Conservation (phyloP, 1,140 invertebrate species). For the Heterodera schachtii region DNA sequence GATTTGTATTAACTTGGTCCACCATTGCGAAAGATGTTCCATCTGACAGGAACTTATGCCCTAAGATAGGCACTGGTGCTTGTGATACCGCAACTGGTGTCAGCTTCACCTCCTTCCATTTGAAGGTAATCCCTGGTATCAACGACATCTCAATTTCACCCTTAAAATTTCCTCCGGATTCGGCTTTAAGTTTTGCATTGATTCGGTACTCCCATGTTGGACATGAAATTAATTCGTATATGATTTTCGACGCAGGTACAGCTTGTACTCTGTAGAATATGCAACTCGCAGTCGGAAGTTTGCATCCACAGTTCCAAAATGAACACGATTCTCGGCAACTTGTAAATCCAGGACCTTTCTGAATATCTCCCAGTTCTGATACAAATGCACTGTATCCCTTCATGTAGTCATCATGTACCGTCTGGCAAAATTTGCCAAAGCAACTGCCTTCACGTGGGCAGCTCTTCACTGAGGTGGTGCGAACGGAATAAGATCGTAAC, state of each 20-base stretch:
- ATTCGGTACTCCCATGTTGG: slow-evolving; percentile 9
- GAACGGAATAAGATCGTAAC: background rate
- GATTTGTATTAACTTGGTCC: background rate
- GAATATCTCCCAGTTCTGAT: background rate
- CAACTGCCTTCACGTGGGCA: slow-evolving; percentile 4
- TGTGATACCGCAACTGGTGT: background rate
- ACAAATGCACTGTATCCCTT: background rate
- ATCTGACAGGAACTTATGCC: background rate
- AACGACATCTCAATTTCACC: background rate
- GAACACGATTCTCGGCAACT: background rate
- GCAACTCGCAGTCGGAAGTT: background rate
- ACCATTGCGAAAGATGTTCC: background rate
- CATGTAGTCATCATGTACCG: background rate
- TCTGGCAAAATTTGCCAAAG: background rate
- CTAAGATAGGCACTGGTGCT: background rate
- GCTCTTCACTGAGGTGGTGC: background rate
- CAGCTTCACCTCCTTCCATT: background rate
- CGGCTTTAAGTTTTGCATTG: background rate
- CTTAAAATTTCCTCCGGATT: background rate
- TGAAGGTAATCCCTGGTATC: background rate
- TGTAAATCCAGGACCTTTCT: background rate
- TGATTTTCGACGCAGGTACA: background rate
- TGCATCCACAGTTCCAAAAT: background rate
- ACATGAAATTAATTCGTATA: background rate
- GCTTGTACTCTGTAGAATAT: background rate